These are phyloP conservation scores for Drosophila subquinaria DNA, from an alignment of 2,888 invertebrate species.

Conservation along the genomic window DNA sequence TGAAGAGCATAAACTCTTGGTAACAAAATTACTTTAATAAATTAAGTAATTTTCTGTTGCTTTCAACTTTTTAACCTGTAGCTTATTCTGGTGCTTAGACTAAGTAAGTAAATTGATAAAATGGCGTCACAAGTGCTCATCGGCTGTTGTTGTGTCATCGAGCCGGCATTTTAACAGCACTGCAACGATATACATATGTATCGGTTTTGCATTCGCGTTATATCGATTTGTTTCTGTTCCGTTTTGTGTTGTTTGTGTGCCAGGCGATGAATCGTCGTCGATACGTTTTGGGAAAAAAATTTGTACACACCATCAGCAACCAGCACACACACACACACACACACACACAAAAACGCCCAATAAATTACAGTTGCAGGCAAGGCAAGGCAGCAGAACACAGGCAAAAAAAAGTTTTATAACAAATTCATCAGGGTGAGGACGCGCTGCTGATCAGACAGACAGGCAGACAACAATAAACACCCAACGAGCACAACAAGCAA, in stretches of 20 bases:
- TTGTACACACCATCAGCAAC: conserved; percentile 59
- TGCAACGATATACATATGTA: conserved; percentile 18
- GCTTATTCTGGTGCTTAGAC: not conserved
- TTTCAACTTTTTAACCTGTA: not conserved
- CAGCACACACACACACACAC: conserved; percentile 57
- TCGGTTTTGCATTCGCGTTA: conserved; percentile 7
- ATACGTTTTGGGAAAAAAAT: conserved; percentile 24
- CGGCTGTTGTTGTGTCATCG: conserved; percentile 1
- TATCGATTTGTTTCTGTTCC: conserved; percentile 7
- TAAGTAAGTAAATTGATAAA: not conserved
- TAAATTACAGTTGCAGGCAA: conserved; percentile 54
- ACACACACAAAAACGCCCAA: conserved; percentile 64
- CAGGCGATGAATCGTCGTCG: conserved; percentile 34
- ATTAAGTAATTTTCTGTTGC: too few species aligned
- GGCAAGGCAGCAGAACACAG: not conserved
- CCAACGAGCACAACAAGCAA: conserved; percentile 19
- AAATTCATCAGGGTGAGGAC: conserved; percentile 20
- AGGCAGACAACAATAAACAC: conserved; percentile 13
- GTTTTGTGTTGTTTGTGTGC: not conserved
- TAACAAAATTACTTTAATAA: not conserved
- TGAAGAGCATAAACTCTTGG: not conserved
- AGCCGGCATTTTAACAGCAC: conserved; percentile 6
- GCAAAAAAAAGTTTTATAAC: conserved; percentile 52
- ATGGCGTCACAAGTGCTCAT: not conserved
- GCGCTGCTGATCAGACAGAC: not conserved